Percentiles rank a stretch among this genome's conserved stretches.
Conservation (phyloP, 2,797 vertebrate species). For the Arrhamphus sclerolepis region DNA sequence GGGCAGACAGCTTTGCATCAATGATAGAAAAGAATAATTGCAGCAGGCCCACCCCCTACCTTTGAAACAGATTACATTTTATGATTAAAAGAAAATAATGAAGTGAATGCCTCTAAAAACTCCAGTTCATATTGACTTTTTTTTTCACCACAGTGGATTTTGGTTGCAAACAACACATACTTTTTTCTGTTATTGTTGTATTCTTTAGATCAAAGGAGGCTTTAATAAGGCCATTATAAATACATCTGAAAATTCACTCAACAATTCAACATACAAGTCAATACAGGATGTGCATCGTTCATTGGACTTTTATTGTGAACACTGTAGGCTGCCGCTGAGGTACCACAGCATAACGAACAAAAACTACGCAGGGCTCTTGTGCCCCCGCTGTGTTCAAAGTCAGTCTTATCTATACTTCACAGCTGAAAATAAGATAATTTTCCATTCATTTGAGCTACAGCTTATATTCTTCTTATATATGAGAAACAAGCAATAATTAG, state of each 20-base stretch:
- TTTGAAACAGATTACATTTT: constrained; percentile 60
- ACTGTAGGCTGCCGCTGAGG: constrained; percentile 69
- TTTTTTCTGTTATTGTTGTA: constrained; percentile 78
- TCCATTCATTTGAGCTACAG: constrained; percentile 72
- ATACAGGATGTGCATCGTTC: constrained; percentile 82
- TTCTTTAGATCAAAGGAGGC: constrained; percentile 82
- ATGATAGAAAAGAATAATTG: constrained; percentile 45
- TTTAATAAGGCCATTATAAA: constrained; percentile 87
- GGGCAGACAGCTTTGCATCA: constrained; percentile 60
- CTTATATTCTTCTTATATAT: constrained; percentile 51
- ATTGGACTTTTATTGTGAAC: constrained; percentile 78
- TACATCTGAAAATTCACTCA: constrained; percentile 84
- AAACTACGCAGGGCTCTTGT: constrained; percentile 63
- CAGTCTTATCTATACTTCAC: constrained; percentile 77
- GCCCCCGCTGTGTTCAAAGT: constrained; percentile 84
- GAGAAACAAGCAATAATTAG: constrained; percentile 39
- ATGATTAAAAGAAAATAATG: constrained; percentile 72
- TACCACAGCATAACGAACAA: constrained; percentile 77
- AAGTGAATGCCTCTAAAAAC: constrained; percentile 59
- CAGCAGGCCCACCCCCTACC: constrained; percentile 24
- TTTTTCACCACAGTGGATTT: constrained; percentile 54
- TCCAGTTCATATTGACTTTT: constrained; percentile 66
- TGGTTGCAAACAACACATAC: constrained; percentile 68
- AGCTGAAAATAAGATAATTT: constrained; percentile 82
- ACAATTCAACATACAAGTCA: constrained; percentile 86